Evolutionary conservation across 2,797 vertebrate genomes (phyloP), one percentile per base, ranked within the genome.

Genomic region (Liasis olivaceus): DNA sequence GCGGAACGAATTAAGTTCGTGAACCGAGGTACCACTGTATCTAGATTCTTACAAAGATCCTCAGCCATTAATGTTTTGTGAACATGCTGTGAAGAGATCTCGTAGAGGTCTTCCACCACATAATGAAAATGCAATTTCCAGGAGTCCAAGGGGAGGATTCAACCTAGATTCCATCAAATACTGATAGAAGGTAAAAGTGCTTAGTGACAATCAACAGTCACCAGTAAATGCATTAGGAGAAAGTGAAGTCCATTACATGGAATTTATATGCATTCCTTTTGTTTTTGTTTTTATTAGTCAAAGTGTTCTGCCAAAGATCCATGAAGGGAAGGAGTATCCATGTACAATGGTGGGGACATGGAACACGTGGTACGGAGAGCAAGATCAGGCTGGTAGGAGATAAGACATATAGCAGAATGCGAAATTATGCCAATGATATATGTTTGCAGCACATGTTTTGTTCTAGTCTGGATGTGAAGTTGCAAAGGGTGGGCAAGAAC

Each of bases 301-400:
- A 97, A 98, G 99, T 90, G 98, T 99, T 95, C 97, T 99, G 97
- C 98, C 99, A 96, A 98, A 98, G 95, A 98, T 99, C 98, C 98
- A 99, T 93, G 98, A 98, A 96, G 98, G 98, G 97, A 98, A 98
- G 96, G 98, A 98, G 95, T 99, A 99, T 97, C 99, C 99, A 93
- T 99, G 99, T 98, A 98, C 99, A 96, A 98, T 99, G 98, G 99
- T 99, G 98, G 99, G 99, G 93, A 99, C 99, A 89, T 99, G 99
- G 99, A 99, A 99, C 97, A 99, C 99, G 95, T 99, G 99, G 99
- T 99, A 99, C 97, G 99, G 99, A 97, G 99, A 99, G 96, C 99
- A 99, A 95, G 99, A 99, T 97, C 99, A 99, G 98, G 99, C 99
- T 97, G 99, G 99, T 99, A 99, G 96, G 98, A 98, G 96, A 94